Conservation (phyloP, 1,140 invertebrate species). For the Pogonognathellus flavescens region DNA sequence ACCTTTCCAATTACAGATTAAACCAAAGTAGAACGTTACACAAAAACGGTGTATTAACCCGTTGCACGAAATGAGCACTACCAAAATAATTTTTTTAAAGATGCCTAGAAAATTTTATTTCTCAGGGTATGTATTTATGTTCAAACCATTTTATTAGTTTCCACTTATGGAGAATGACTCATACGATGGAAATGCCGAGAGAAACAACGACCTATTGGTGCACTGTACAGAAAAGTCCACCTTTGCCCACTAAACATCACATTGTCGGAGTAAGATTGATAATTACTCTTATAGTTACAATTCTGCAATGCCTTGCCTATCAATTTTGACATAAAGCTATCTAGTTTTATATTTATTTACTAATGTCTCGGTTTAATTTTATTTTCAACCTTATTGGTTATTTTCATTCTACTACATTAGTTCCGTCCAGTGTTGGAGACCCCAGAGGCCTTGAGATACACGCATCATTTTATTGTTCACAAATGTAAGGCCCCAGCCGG, state of each 20-base stretch:
- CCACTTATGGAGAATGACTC: constrained; percentile 1
- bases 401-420: not conserved
- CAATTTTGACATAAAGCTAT: no score
- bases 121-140: no score
- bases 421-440: constrained; percentile 17
- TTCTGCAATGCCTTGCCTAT: no score
- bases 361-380: no score
- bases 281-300: not conserved
- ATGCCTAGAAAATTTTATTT: no score
- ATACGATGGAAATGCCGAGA: constrained; percentile 52
- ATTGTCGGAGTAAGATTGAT: constrained; percentile 55
- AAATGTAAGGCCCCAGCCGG: constrained; percentile 51
- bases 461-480: constrained; percentile 59
- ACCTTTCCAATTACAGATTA: no score
- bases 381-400: no score
- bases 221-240: constrained; percentile 51
- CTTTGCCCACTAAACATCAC: constrained; percentile 51
- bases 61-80: no score
- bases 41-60: no score
- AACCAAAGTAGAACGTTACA: no score
- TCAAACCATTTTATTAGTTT: constrained; percentile 8
- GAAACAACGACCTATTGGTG: constrained; percentile 59
- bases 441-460: constrained; percentile 4
- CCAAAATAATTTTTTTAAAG: no score
- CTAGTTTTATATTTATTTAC: no score